phyloP scores from a whole-genome alignment of 2,888 invertebrate species.

The Nephrotoma flavescens region DNA sequence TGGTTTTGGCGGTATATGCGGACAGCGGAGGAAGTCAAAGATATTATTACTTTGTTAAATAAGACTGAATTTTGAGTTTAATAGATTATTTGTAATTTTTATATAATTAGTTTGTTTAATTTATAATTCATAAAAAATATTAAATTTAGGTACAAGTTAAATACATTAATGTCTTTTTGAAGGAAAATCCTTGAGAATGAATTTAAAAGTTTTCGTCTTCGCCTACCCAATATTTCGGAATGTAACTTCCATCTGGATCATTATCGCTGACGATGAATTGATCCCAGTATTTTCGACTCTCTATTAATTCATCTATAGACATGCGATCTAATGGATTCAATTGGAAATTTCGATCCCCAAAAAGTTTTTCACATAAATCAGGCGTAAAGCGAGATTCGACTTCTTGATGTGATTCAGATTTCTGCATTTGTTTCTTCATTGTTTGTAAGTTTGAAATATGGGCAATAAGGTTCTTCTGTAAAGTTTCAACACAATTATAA shows the following conservation, averaged over 20 bases:
- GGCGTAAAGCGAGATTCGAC: not conserved
- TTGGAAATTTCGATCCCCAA: not conserved
- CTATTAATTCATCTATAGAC: not conserved
- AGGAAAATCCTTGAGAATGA: not conserved
- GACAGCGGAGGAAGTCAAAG: slow-evolving; percentile 13
- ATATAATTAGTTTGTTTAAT: not conserved
- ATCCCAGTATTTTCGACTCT: not conserved
- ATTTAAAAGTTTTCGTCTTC: not conserved
- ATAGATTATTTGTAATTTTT: not conserved
- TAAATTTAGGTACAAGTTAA: not conserved
- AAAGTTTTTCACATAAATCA: not conserved
- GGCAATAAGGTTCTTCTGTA: not conserved
- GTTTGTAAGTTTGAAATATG: not conserved
- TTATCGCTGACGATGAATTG: not conserved
- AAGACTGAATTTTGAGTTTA: not conserved
- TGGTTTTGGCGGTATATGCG: no score
- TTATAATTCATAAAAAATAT: not conserved
- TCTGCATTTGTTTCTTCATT: not conserved
- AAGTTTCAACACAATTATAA: not conserved
- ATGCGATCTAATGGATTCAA: not conserved
- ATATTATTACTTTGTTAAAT: slow-evolving; percentile 25
- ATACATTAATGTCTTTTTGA: not conserved
- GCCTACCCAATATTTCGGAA: not conserved
- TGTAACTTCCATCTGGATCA: not conserved
- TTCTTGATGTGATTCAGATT: not conserved